Evolutionary conservation across 2,113 vertebrate species (phyloP).

Genomic region (Astur gentilis): DNA sequence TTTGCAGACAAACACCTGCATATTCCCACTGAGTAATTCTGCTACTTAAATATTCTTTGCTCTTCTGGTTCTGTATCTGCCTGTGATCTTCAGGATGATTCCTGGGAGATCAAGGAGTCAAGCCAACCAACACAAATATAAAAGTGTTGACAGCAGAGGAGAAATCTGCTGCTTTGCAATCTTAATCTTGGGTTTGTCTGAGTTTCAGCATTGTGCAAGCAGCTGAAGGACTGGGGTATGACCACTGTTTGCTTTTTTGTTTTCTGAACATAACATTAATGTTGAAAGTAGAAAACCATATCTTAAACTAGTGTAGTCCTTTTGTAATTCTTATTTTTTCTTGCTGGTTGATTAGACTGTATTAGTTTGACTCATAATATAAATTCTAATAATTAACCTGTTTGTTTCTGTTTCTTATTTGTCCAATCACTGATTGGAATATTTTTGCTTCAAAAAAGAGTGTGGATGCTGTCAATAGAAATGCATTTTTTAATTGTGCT

Average conservation of each 20-base stretch:
- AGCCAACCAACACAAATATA: not conserved
- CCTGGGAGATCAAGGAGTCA: conserved; percentile 34
- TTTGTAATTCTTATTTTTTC: not conserved
- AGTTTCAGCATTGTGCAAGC: not conserved
- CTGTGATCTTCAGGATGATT: not conserved
- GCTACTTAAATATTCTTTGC: conserved; percentile 23
- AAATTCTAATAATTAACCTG: not conserved
- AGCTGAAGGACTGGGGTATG: not conserved
- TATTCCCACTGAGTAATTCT: not conserved
- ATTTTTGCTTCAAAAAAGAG: not conserved
- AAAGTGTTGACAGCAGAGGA: conserved; percentile 27
- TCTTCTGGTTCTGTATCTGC: conserved; percentile 10
- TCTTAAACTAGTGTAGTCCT: not conserved
- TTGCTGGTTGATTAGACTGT: not conserved
- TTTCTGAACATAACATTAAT: not conserved
- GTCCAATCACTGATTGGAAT: not conserved
- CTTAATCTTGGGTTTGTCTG: not conserved
- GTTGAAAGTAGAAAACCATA: rapidly evolving
- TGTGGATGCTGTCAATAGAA: not conserved
- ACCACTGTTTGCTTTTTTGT: not conserved
- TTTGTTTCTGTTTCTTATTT: not conserved
- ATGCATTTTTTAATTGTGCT: not conserved
- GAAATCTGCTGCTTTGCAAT: not conserved
- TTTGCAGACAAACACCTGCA: conserved; percentile 8
- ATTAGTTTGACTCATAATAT: not conserved